Evolutionary conservation across 2,797 vertebrate genomes (phyloP).

Genomic region (Poecilia picta): DNA sequence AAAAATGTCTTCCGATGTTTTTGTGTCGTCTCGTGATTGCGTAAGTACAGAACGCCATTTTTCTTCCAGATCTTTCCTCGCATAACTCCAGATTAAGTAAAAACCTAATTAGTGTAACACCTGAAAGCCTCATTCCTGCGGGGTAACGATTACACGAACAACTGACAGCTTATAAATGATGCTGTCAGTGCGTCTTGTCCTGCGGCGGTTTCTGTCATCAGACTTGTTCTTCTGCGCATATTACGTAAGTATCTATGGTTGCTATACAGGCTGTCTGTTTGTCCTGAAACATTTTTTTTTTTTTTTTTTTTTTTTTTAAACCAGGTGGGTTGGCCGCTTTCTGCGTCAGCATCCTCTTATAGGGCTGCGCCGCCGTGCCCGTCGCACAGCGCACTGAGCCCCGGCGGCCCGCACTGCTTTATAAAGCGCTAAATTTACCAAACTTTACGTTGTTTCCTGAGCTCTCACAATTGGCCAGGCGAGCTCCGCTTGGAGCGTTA

Average conservation of each 20-base stretch:
- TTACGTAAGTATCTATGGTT: conserved; percentile 73
- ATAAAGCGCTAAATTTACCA: conserved; percentile 97
- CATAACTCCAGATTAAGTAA: neutral
- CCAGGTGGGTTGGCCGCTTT: neutral
- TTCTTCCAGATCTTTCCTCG: neutral
- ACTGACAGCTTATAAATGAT: conserved; percentile 26
- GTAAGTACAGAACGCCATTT: neutral
- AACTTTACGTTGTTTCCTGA: conserved; percentile 93
- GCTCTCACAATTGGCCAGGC: conserved; percentile 86
- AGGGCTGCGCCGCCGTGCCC: conserved; percentile 42
- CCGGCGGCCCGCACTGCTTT: conserved; percentile 75
- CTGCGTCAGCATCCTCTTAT: conserved; percentile 66
- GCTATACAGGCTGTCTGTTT: conserved; percentile 62
- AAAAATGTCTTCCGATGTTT: neutral
- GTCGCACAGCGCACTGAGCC: conserved; percentile 58
- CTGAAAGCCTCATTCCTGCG: neutral
- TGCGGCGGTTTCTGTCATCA: conserved; percentile 47
- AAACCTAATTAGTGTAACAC: conserved; percentile 13
- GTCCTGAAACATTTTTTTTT: conserved; percentile 40
- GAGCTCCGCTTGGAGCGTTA: conserved; percentile 59
- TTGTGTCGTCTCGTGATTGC: neutral
- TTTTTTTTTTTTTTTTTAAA: conserved; percentile 2
- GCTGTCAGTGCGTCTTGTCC: conserved; percentile 25
- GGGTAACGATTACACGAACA: conserved; percentile 17
- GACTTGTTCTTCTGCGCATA: conserved; percentile 40